Evolutionary conservation across 2,888 invertebrate species (phyloP), one percentile per base, ranked within the genome.

Genomic region (Odontocerum albicorne): DNA sequence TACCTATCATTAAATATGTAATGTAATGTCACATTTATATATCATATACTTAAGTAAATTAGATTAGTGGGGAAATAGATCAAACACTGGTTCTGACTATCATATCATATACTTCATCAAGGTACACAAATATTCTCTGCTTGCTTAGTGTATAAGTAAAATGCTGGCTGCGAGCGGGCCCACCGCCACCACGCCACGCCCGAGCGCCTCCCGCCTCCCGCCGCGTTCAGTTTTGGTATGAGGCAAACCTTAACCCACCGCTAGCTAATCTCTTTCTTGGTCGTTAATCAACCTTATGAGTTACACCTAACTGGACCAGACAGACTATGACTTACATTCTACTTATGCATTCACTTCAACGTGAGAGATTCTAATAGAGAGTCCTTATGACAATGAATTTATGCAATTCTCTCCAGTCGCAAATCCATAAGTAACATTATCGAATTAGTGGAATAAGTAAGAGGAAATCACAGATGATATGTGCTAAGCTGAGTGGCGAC

Each of bases 281-380:
- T 40, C 49, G 19, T 42, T 50, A 50, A 21, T 46, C 52, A 15
- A 43, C 32, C 20, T 51, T 17, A 51, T 27, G 20, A 42, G 19
- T 44, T 44, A 44, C 12, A 59, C 44, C 56, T 56, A 60, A 59
- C 33, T 60, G 60, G 60, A 60, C 60, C 60, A 60, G 55, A 56
- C 60, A 60, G 55, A 54, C 49, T 53, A 32, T 45, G 53, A 53
- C 57, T 57, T 53, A 53, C 20, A 31, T 45, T 36, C 38, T 44
- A 52, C 49, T 43, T 49, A 53, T 57, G 49, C 45, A 21, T 32
- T 39, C 32, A 39, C 31, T 45, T 27, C 17, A 35, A 13, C 20
- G 13, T 31, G 40, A 50, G 57, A 57, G 57, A 57, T 57, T 57
- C 57, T 36, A 49, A 49, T 49, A 53, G 57, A 57, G 57, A 52